Evolutionary conservation across 2,113 vertebrate species (phyloP).

Genomic region (Porphyrio hochstetteri): DNA sequence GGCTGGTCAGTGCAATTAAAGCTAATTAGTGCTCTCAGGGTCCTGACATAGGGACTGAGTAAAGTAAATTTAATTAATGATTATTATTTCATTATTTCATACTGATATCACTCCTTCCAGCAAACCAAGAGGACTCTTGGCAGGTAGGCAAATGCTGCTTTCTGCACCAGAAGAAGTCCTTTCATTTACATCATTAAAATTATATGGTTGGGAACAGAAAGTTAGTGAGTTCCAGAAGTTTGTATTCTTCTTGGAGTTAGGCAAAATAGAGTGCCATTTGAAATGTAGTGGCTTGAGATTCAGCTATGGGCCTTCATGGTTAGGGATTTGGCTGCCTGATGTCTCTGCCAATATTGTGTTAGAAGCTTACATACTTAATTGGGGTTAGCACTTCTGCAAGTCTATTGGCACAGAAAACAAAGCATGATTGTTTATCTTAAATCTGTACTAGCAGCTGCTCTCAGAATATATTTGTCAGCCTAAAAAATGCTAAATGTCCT

Average conservation of each 20-base stretch:
- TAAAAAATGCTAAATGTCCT: neutral
- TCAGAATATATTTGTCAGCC: neutral
- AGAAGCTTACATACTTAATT: neutral
- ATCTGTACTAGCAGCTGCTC: neutral
- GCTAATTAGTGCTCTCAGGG: neutral
- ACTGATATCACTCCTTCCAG: neutral
- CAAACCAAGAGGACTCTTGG: neutral
- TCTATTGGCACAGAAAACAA: neutral
- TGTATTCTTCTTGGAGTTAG: neutral
- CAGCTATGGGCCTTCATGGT: neutral
- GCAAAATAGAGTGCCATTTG: neutral
- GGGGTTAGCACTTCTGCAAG: neutral
- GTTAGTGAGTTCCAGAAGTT: neutral
- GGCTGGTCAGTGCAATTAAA: neutral
- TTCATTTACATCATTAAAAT: neutral
- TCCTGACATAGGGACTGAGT: neutral
- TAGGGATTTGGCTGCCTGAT: neutral
- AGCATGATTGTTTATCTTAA: neutral
- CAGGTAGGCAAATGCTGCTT: neutral
- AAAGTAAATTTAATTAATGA: neutral
- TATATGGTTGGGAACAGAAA: neutral
- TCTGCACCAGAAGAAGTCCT: rapidly evolving
- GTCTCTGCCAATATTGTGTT: neutral
- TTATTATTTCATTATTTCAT: neutral
- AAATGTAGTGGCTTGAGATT: neutral